These are phyloP conservation scores for Sinhomidia bicolor DNA, from an alignment of 2,888 invertebrate species.

Conservation along the genomic window DNA sequence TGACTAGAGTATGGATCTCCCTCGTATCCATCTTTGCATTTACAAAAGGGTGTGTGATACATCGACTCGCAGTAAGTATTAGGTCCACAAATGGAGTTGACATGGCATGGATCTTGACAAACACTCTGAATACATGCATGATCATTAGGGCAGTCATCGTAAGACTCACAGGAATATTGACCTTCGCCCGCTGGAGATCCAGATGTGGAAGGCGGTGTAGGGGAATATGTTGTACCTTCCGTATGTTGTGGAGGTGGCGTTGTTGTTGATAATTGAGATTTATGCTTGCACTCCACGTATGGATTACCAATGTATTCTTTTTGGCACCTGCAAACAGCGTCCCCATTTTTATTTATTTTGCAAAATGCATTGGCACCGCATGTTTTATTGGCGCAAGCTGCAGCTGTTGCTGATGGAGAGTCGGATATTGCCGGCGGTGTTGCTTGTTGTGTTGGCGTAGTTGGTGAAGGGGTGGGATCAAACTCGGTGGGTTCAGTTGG, in stretches of 20 bases:
- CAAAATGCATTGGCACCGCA: constrained; percentile 58
- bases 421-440: constrained; percentile 23
- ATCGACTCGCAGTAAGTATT: constrained; percentile 46
- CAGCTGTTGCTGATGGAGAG: not conserved
- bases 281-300: constrained; percentile 52
- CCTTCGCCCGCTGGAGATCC: not conserved
- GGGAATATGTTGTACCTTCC: not conserved
- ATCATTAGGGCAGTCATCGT: constrained; percentile 58
- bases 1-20: constrained; percentile 63
- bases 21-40: constrained; percentile 37
- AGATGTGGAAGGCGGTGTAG: constrained; percentile 6
- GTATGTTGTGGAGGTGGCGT: constrained; percentile 15
- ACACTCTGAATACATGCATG: constrained; percentile 54
- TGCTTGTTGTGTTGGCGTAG: constrained; percentile 24
- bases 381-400: not conserved
- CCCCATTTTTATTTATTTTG: constrained; percentile 4
- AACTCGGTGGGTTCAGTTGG: constrained; percentile 5
- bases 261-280: not conserved
- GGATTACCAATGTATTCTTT: constrained; percentile 61
- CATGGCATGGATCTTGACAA: constrained; percentile 64
- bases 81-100: constrained; percentile 50
- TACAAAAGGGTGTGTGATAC: constrained; percentile 66
- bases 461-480: constrained; percentile 3
- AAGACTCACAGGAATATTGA: constrained; percentile 20
- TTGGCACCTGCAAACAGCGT: constrained; percentile 51